Evolutionary conservation across 1,140 invertebrate genomes (phyloP).

Genomic region (Steinernema feltiae): DNA sequence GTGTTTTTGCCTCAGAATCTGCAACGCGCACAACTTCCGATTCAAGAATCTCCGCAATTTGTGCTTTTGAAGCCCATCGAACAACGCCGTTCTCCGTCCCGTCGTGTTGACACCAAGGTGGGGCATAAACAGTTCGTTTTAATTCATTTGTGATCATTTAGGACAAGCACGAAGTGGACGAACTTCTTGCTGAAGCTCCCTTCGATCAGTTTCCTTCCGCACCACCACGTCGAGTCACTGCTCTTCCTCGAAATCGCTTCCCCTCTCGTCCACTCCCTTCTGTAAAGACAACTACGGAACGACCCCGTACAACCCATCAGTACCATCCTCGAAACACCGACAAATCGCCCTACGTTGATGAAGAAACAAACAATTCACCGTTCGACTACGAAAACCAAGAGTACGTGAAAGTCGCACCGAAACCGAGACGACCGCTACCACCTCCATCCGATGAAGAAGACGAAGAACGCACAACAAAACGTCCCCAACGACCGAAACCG

Average conservation of each 20-base stretch:
- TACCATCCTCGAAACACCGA: neutral
- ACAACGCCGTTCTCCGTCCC: neutral
- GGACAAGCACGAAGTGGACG: neutral
- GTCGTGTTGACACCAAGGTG: neutral
- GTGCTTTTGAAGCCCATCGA: neutral
- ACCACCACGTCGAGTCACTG: neutral
- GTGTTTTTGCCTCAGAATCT: constrained; percentile 1
- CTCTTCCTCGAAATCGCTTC: neutral
- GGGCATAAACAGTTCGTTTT: neutral
- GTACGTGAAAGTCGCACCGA: constrained; percentile 6
- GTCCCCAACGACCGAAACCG: neutral
- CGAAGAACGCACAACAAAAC: neutral
- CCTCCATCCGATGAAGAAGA: neutral
- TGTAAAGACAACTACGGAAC: neutral
- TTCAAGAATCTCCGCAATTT: neutral
- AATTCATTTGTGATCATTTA: too few relatives aligned
- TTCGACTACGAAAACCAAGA: constrained; percentile 28
- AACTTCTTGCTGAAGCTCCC: neutral
- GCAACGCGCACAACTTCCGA: neutral
- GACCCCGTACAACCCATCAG: neutral
- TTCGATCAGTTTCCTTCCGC: neutral
- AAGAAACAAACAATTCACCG: constrained; percentile 28
- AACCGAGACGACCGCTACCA: neutral
- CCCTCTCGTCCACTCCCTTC: neutral
- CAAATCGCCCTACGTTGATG: constrained; percentile 27